phyloP scores from a whole-genome alignment of 2,797 vertebrate species.

The Microcaecilia unicolor region DNA sequence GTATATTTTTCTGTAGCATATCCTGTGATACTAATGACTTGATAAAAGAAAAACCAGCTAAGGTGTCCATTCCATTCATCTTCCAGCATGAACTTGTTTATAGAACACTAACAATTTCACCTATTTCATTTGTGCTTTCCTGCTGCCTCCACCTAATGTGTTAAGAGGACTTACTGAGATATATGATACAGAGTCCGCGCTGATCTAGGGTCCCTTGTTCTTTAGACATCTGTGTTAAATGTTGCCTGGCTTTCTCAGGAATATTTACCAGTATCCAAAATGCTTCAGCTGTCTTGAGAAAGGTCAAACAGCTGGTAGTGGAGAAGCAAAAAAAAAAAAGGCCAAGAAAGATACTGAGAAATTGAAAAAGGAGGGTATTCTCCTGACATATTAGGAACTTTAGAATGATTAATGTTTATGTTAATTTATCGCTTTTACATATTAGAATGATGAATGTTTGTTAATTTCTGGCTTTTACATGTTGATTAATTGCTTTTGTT shows the following conservation, averaged over 20 bases:
- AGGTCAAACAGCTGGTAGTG: conserved; percentile 38
- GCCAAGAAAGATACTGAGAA: conserved; percentile 34
- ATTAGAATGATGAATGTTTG: conserved; percentile 55
- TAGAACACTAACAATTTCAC: conserved; percentile 1
- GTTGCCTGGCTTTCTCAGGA: conserved; percentile 18
- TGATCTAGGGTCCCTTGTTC: not conserved
- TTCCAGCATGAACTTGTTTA: not conserved
- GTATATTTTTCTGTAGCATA: not conserved
- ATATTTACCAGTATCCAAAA: conserved; percentile 28
- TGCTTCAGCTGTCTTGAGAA: conserved; percentile 22
- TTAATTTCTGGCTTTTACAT: conserved; percentile 51
- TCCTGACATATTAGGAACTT: conserved; percentile 33
- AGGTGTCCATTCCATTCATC: not conserved
- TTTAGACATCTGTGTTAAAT: too few species aligned
- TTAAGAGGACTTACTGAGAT: conserved; percentile 2
- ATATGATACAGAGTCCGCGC: not conserved
- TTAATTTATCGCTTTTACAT: conserved; percentile 51
- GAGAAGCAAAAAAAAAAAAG: conserved; percentile 29
- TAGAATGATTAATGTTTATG: conserved; percentile 54
- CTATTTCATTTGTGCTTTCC: conserved; percentile 6
- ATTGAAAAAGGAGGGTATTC: conserved; percentile 40
- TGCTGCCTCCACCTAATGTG: not conserved
- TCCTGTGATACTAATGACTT: conserved; percentile 5
- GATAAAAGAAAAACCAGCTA: conserved; percentile 10
- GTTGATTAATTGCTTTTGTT: conserved; percentile 56